A percentile compares a stretch with the other conserved stretches of the same genome.
Conservation (phyloP, 2,888 invertebrate species). For the Pyrocoelia pectoralis region DNA sequence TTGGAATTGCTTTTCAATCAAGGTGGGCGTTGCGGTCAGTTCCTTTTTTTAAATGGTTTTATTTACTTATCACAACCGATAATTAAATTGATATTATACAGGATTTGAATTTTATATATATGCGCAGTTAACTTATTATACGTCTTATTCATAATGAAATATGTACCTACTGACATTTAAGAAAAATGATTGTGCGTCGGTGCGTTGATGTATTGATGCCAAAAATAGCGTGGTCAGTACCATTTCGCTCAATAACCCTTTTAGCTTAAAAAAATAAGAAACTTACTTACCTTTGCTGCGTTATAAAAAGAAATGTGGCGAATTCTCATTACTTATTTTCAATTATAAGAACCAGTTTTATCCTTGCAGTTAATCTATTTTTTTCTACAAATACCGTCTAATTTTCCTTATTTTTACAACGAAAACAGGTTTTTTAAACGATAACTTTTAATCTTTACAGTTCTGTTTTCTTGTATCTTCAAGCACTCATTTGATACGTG, state of each 20-base stretch:
- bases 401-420: not conserved
- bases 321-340: too few relatives aligned
- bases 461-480: constrained; percentile 2
- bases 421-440: constrained; percentile 4
- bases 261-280: not conserved
- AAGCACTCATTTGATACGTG: constrained; percentile 7
- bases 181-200: not conserved
- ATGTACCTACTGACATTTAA: not conserved
- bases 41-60: not conserved
- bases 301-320: too few relatives aligned
- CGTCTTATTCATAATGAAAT: too few relatives aligned
- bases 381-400: not conserved
- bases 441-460: constrained; percentile 4
- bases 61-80: not conserved
- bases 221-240: constrained; percentile 11
- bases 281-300: too few relatives aligned
- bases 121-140: not conserved
- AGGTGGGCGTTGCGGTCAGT: not conserved
- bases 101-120: not conserved
- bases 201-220: not conserved
- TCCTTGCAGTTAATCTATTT: not conserved
- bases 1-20: constrained; percentile 4
- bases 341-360: not conserved
- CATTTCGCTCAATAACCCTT: not conserved
- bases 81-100: not conserved